These are phyloP conservation scores for Polypterus senegalus DNA, from an alignment of 2,113 vertebrate genomes.

Conservation along the genomic window DNA sequence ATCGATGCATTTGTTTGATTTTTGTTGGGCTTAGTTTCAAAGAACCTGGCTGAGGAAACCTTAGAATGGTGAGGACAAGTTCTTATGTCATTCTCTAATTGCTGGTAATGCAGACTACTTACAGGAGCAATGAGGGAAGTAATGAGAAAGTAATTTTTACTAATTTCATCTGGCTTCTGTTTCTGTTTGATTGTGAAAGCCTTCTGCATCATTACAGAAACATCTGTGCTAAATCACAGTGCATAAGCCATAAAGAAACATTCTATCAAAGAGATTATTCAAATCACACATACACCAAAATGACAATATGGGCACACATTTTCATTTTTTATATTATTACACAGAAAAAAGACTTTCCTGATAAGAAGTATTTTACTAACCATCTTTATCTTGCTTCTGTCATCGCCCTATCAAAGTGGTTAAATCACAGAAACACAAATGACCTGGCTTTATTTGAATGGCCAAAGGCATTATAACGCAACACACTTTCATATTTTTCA, in stretches of 20 bases:
- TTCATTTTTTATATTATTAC: constrained; percentile 5
- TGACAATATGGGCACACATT: constrained; percentile 11
- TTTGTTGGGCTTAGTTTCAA: not conserved
- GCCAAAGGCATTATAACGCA: no score
- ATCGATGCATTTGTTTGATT: not conserved
- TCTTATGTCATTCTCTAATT: constrained; percentile 47
- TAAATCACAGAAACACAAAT: not conserved
- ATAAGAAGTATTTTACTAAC: not conserved
- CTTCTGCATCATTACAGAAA: constrained; percentile 55
- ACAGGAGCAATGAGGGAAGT: constrained; percentile 64
- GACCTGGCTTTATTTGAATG: no score
- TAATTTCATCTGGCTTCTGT: constrained; percentile 50
- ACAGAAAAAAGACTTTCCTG: not conserved
- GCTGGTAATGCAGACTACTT: constrained; percentile 57
- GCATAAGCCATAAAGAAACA: constrained; percentile 24
- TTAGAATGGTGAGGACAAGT: constrained; percentile 17
- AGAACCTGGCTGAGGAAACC: constrained; percentile 6
- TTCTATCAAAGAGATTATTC: not conserved
- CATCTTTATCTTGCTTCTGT: not conserved
- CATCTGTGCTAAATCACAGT: constrained; percentile 52
- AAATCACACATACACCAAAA: constrained; percentile 1
- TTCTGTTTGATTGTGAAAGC: constrained; percentile 45
- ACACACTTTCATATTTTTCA: no score
- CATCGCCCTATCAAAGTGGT: not conserved
- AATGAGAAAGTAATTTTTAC: constrained; percentile 66